Evolutionary conservation across 1,140 invertebrate genomes (phyloP).

Genomic region (Myzus persicae): DNA sequence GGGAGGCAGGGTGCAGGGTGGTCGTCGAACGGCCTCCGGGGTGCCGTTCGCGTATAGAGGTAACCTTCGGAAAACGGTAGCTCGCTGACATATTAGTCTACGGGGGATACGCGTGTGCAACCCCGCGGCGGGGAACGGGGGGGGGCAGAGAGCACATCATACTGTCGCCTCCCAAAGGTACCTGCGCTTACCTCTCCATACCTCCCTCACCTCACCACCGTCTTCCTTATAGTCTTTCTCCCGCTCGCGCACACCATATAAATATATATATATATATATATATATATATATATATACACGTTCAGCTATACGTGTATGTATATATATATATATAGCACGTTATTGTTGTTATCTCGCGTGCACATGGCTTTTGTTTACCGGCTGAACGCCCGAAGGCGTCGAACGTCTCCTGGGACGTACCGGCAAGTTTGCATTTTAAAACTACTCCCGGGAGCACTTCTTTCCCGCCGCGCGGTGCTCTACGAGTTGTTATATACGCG

Average conservation of each 20-base stretch:
- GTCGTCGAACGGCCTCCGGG: constrained; percentile 56
- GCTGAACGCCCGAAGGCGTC: constrained; percentile 58
- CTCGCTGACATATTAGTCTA: constrained; percentile 58
- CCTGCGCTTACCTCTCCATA: neutral
- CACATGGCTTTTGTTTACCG: constrained; percentile 59
- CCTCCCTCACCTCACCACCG: neutral
- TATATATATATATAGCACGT: constrained; percentile 14
- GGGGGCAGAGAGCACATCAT: constrained; percentile 43
- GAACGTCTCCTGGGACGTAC: constrained; percentile 37
- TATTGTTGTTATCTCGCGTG: constrained; percentile 57
- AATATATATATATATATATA: neutral
- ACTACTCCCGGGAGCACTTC: constrained; percentile 58
- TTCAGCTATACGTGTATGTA: neutral
- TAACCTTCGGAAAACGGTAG: constrained; percentile 58
- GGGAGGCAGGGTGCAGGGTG: neutral
- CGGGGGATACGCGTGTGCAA: constrained; percentile 46
- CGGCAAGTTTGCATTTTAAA: constrained; percentile 58
- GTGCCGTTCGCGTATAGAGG: constrained; percentile 53
- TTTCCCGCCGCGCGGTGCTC: neutral
- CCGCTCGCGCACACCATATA: neutral
- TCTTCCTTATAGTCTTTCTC: neutral
- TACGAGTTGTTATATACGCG: constrained; percentile 20
- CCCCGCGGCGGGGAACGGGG: neutral
- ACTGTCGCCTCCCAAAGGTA: constrained; percentile 58
- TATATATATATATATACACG: neutral